A percentile compares a stretch with the other conserved stretches of the same genome.
Conservation (phyloP, 2,797 vertebrate genomes). For the Gallinago solitaria region DNA sequence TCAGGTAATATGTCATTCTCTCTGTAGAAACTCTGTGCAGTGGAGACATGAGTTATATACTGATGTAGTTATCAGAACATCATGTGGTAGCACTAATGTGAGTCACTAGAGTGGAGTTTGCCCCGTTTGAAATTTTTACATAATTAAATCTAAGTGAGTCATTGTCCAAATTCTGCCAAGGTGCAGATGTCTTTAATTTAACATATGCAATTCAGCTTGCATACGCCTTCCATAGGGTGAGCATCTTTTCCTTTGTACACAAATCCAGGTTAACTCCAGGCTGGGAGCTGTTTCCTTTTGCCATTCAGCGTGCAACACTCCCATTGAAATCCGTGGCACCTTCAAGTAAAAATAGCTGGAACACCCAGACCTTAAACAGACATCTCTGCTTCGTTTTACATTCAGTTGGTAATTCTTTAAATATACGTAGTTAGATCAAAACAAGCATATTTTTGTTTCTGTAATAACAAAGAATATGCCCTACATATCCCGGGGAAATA, state of each 20-base stretch:
- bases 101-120: conserved; percentile 56
- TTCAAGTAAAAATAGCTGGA: conserved; percentile 28
- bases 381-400: background rate
- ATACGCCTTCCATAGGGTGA: conserved; percentile 7
- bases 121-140: conserved; percentile 55
- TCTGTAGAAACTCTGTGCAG: conserved; percentile 46
- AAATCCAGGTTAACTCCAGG: background rate
- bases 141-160: conserved; percentile 68
- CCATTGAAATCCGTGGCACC: background rate
- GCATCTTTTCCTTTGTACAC: background rate
- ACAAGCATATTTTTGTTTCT: background rate
- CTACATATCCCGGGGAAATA: background rate
- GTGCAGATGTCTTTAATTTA: conserved; percentile 61
- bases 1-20: conserved; percentile 73
- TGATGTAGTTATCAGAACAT: conserved; percentile 73
- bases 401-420: conserved; percentile 37
- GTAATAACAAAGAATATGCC: background rate
- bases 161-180: conserved; percentile 71
- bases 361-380: background rate
- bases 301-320: background rate
- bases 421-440: background rate
- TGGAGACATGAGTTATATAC: conserved; percentile 73
- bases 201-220: background rate
- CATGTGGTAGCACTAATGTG: conserved; percentile 58
- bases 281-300: background rate